Conservation (phyloP, 2,113 vertebrate species). For the Mixornis gularis region DNA sequence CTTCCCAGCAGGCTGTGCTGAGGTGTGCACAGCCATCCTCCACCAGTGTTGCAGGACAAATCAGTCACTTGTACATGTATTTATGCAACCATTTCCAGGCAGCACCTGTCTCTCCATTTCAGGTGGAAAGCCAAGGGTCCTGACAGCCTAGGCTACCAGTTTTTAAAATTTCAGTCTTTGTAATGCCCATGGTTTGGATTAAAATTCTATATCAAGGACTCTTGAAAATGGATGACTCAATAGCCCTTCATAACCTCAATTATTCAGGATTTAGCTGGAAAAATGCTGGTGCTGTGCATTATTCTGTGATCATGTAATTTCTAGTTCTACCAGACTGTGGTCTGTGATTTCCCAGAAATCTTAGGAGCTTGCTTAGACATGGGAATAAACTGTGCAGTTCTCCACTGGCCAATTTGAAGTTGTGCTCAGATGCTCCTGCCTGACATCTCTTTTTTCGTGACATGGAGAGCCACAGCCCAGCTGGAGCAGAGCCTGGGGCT, state of each 20-base stretch:
- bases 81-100: neutral
- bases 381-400: neutral
- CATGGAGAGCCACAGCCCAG: neutral
- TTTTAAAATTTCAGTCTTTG: neutral
- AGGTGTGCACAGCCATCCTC: neutral
- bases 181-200: neutral
- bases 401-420: neutral
- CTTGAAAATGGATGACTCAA: neutral
- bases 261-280: neutral
- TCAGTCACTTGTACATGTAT: neutral
- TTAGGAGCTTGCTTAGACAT: neutral
- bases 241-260: neutral
- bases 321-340: neutral
- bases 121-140: neutral
- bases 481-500: neutral
- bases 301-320: neutral
- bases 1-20: neutral
- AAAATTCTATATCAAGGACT: neutral
- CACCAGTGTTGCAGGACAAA: neutral
- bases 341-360: neutral
- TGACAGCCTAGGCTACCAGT: neutral
- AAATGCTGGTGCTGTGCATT: neutral
- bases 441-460: neutral
- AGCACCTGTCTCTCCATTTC: neutral
- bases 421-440: neutral